Conservation (phyloP, 2,113 vertebrate species). For the Xiphorhynchus elegans region DNA sequence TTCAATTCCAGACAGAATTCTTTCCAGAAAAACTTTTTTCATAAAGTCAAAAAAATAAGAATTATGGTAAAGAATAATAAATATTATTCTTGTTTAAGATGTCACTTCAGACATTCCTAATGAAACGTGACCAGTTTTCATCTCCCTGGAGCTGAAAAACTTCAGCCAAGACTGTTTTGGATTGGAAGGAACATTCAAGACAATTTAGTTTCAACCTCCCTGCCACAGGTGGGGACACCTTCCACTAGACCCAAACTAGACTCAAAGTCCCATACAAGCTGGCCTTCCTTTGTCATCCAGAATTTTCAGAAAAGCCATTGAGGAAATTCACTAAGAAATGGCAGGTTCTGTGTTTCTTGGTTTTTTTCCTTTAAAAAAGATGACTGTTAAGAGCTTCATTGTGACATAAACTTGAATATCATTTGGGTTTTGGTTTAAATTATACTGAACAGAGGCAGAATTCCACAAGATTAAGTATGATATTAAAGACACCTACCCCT, state of each 20-base stretch:
- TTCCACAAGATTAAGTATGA: not conserved
- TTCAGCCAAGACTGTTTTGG: not conserved
- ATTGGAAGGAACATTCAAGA: not conserved
- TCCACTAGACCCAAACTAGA: no score
- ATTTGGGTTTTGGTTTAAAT: not conserved
- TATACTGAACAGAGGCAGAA: not conserved
- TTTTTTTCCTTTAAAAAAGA: not conserved
- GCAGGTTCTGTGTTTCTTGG: fast-evolving
- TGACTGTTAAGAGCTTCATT: not conserved
- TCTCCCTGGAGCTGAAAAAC: not conserved
- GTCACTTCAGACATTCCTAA: not conserved
- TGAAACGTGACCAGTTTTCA: not conserved
- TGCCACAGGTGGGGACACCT: not conserved
- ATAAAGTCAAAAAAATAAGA: not conserved
- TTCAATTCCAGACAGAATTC: not conserved
- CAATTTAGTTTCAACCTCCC: not conserved
- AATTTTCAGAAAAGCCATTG: not conserved
- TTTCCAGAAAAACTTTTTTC: not conserved
- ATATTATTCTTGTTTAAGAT: not conserved
- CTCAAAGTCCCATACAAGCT: not conserved
- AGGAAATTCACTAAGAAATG: not conserved
- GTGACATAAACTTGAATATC: not conserved
- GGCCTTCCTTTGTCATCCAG: not conserved
- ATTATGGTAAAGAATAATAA: not conserved
- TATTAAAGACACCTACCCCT: not conserved